These are phyloP conservation scores for Drosophila bipectinata DNA, from an alignment of 1,140 invertebrate genomes.

Conservation along the genomic window DNA sequence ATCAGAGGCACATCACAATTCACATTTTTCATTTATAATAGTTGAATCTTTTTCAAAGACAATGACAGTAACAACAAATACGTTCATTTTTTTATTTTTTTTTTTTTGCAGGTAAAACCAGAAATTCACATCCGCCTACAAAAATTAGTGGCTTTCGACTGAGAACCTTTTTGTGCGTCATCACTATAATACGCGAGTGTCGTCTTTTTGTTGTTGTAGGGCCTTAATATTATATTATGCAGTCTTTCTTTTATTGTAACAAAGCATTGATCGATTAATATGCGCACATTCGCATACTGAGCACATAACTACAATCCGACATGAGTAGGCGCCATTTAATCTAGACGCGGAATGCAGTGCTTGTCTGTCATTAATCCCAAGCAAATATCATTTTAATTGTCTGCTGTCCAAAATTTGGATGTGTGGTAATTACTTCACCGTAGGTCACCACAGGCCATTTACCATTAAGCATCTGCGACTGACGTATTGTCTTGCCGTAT, in stretches of 20 bases:
- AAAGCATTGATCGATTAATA: not conserved
- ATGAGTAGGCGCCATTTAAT: not conserved
- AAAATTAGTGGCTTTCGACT: not conserved
- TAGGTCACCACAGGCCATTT: constrained; percentile 4
- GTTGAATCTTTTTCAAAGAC: not conserved
- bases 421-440: constrained; percentile 25
- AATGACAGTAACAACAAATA: not conserved
- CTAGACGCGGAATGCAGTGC: not conserved
- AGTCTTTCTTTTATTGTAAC: not conserved
- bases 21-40: not conserved
- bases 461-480: constrained; percentile 1
- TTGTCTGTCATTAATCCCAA: not conserved
- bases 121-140: not conserved
- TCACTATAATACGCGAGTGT: not conserved
- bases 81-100: not conserved
- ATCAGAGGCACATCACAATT: too few species aligned
- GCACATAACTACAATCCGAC: not conserved
- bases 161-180: not conserved
- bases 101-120: not conserved
- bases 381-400: constrained; percentile 2
- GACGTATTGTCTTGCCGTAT: not conserved
- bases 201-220: not conserved
- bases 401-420: constrained; percentile 6
- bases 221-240: not conserved
- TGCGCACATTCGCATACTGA: not conserved